Evolutionary conservation across 1,140 invertebrate genomes (phyloP).

Genomic region (Adelges cooleyi): DNA sequence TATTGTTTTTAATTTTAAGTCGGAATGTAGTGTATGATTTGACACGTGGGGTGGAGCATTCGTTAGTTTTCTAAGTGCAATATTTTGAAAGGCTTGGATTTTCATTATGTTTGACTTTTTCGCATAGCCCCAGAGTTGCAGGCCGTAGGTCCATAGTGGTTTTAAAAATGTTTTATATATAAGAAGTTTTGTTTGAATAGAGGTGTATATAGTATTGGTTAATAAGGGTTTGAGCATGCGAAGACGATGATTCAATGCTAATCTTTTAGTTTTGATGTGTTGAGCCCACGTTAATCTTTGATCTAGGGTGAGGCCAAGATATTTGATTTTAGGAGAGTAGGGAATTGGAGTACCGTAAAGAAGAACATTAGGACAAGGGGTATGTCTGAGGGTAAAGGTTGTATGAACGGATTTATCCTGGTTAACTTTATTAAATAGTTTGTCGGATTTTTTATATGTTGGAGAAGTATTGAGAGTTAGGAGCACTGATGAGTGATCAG

Average conservation of each 20-base stretch:
- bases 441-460: not conserved
- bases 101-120: not conserved
- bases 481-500: slow-evolving; percentile 33
- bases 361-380: not conserved
- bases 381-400: not conserved
- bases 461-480: slow-evolving; percentile 6
- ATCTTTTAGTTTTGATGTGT: not conserved
- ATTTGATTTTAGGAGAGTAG: not conserved
- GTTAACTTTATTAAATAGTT: not conserved
- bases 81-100: not conserved
- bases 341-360: not conserved
- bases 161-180: not conserved
- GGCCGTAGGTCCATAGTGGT: not conserved
- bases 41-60: not conserved
- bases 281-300: not conserved
- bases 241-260: not conserved
- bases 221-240: not conserved
- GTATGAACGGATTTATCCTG: not conserved
- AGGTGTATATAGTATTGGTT: not conserved
- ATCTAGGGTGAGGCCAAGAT: not conserved
- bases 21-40: not conserved
- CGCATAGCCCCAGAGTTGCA: not conserved
- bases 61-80: not conserved
- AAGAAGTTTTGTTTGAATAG: not conserved
- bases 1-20: not conserved